Base-by-base conservation (phyloP, 2,888 invertebrate species). In the Hydrotaea cyrtoneurina region DNA sequence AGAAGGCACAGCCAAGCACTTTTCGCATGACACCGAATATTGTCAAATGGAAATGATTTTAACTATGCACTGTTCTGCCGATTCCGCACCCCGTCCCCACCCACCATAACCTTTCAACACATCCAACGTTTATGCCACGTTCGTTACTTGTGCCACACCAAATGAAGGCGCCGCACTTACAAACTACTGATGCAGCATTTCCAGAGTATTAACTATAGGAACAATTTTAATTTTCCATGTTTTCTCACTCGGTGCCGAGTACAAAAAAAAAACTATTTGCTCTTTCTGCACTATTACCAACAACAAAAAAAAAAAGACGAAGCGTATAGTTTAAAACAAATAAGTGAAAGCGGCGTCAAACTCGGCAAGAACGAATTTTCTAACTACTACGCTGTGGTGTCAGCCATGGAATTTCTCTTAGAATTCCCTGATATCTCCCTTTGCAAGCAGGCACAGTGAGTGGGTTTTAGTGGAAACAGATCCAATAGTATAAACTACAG, bases 121-220 rank as follows among this genome's bases (percentile, higher is more conserved):
- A 39, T 66, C 0, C 66, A 66, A 19, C 66, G 66, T 66, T 66
- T 43, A 19, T 66, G 66, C 19, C 17, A 19, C 39, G 19, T 66
- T 43, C 66, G 21, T 66, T 66, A 66, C 39, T 66, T 17, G 66
- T 19, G 26, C 31, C n/a, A 50, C 64, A 73, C 57, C n/a, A 59
- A 43, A 23, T 39, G 73, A 39, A n/a, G 15, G 59, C 59, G 36
- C 13, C 36, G 64, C 69, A 75, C 66, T 84, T 76, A 66, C 64
- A 84, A 79, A 53, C 73, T 76, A 79, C 75, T 82, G 82, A 79
- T 74, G 66, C 81, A 77, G 81, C 84, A 78, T 64, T 78, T 78
- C 21, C 23, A 17, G 39, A 55, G 78, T 43, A 75, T 76, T 75
- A 76, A 81, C 66, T 75, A 23, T 17, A 39, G 66, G 26, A 62